Conservation (phyloP, 2,113 vertebrate genomes). For the Camelus dromedarius region DNA sequence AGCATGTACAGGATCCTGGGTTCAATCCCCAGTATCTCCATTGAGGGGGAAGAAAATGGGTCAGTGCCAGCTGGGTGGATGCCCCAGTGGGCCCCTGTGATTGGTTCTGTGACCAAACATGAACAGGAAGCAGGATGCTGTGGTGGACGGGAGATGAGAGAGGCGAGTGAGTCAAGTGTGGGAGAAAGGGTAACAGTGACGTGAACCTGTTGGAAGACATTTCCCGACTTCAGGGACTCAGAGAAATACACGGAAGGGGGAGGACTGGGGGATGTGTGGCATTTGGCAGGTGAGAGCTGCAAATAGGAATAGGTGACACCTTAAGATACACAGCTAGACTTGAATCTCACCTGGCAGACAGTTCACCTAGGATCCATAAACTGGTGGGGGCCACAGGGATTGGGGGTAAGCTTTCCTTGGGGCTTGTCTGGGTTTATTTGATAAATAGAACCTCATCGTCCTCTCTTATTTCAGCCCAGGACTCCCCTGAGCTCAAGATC, state of each 20-base stretch:
- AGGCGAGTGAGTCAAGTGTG: neutral
- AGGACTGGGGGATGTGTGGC: neutral
- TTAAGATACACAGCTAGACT: neutral
- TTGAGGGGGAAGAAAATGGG: no score
- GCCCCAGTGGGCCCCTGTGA: neutral
- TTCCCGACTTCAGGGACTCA: neutral
- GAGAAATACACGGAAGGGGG: neutral
- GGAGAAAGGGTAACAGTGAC: neutral
- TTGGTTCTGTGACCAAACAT: neutral
- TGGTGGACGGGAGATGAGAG: neutral
- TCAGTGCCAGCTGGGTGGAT: neutral
- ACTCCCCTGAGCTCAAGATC: neutral
- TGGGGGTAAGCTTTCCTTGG: neutral
- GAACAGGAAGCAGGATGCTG: neutral
- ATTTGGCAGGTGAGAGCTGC: neutral
- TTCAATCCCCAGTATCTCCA: no score
- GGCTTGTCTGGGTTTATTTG: neutral
- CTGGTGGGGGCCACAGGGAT: no score
- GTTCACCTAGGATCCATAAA: no score
- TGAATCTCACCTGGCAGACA: neutral
- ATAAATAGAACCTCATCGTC: neutral
- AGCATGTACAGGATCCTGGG: no score
- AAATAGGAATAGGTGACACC: no score
- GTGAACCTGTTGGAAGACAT: neutral
- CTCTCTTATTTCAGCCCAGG: neutral